Percentiles rank a stretch among this genome's conserved stretches.
Conservation (phyloP, 2,888 invertebrate species). For the Leptinotarsa peninsularis region DNA sequence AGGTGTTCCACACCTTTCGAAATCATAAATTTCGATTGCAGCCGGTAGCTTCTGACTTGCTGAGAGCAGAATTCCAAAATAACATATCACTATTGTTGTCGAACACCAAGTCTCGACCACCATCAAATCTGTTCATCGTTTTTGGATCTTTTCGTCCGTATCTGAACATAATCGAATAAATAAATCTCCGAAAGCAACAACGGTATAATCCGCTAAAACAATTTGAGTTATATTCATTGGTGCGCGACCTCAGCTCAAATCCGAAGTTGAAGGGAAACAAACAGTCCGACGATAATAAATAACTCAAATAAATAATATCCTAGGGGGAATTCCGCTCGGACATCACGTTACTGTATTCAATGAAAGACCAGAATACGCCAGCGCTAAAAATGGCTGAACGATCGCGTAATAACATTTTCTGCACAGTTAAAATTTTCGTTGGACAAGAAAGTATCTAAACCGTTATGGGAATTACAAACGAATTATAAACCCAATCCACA, state of each 20-base stretch:
- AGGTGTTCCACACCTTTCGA: no score
- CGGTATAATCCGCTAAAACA: slow-evolving; percentile 23
- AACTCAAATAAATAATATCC: slow-evolving; percentile 27
- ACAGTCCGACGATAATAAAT: slow-evolving; percentile 19
- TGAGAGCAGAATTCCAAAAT: no score
- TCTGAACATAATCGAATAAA: slow-evolving; percentile 10
- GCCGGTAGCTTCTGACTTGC: no score
- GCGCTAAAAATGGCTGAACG: neutral
- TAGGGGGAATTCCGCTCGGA: slow-evolving; percentile 19
- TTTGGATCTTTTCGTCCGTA: neutral
- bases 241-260: slow-evolving; percentile 5
- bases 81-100: neutral
- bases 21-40: no score
- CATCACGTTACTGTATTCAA: slow-evolving; percentile 22
- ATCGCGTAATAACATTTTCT: no score
- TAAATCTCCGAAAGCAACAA: slow-evolving; percentile 18
- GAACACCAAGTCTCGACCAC: neutral
- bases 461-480: no score
- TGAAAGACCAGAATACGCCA: slow-evolving; percentile 3
- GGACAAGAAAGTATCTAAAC: neutral
- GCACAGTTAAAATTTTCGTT: neutral
- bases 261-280: slow-evolving; percentile 18
- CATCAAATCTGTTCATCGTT: neutral
- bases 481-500: no score
- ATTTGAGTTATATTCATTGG: slow-evolving; percentile 24